Evolutionary conservation across 1,140 invertebrate genomes (phyloP).

Genomic region (Telenomus remus): DNA sequence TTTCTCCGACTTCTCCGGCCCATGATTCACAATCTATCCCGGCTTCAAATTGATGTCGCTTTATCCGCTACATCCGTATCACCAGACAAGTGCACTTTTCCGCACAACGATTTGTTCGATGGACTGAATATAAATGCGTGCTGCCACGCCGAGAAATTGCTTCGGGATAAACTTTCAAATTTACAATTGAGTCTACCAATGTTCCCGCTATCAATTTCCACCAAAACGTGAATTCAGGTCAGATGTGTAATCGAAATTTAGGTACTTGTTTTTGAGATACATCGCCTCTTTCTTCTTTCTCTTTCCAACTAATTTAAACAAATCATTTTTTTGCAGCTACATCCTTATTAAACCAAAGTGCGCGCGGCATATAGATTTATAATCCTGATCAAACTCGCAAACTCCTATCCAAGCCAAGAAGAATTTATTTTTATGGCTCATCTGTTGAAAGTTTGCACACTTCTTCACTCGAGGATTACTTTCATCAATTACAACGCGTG

Average conservation of each 20-base stretch:
- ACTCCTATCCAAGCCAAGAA: no score
- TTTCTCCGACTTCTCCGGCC: slow-evolving; percentile 47
- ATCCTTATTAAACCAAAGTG: no score
- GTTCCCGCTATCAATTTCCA: slow-evolving; percentile 8
- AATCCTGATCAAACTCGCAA: no score
- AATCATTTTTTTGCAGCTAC: no score
- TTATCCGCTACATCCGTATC: slow-evolving; percentile 50
- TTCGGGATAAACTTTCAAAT: slow-evolving; percentile 26
- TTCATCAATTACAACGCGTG: background rate
- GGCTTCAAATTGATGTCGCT: slow-evolving; percentile 52
- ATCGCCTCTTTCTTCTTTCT: background rate
- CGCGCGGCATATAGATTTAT: no score
- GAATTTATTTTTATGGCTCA: no score
- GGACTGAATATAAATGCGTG: slow-evolving; percentile 57
- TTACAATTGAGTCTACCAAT: slow-evolving; percentile 9
- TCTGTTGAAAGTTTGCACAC: background rate
- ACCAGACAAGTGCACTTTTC: slow-evolving; percentile 43
- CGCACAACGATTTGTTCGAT: slow-evolving; percentile 45
- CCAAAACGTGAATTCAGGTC: background rate
- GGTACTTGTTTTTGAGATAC: background rate
- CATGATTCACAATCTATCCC: slow-evolving; percentile 45
- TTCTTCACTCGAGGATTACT: background rate
- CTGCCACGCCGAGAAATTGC: slow-evolving; percentile 21
- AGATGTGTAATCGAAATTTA: no score
- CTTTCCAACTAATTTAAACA: no score